Evolutionary conservation across 2,888 invertebrate genomes (phyloP).

Genomic region (Eupithecia dodoneata): DNA sequence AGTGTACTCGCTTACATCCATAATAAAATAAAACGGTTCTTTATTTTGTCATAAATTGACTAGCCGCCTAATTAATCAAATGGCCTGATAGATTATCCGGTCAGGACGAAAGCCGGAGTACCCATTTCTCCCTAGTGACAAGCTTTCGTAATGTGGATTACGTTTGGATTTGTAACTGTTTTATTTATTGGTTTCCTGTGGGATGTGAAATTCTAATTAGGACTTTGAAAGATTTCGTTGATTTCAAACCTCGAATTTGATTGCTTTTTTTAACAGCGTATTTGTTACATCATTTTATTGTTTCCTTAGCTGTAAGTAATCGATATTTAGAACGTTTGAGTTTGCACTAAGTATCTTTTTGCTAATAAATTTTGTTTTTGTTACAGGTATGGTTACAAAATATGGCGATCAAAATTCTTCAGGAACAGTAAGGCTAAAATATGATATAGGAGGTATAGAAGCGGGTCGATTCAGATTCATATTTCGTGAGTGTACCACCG

Average conservation of each 20-base stretch:
- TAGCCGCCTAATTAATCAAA: neutral
- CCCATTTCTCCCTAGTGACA: constrained; percentile 21
- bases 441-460: neutral
- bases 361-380: constrained; percentile 18
- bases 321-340: neutral
- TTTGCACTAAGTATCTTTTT: neutral
- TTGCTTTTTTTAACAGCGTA: neutral
- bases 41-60: neutral
- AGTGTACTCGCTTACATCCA: too few species aligned
- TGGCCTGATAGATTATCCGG: neutral
- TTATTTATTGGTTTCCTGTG: constrained; percentile 42
- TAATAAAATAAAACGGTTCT: too few species aligned
- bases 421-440: neutral
- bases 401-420: neutral
- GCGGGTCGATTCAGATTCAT: neutral
- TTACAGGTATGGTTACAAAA: constrained; percentile 20
- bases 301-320: neutral
- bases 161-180: constrained; percentile 41
- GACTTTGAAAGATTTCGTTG: constrained; percentile 23
- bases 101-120: constrained; percentile 14
- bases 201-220: constrained; percentile 28
- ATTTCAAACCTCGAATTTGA: constrained; percentile 8
- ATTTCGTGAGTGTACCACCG: neutral
- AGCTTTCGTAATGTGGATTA: constrained; percentile 45
- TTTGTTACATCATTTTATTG: neutral